A percentile compares a stretch with the other conserved stretches of the same genome.
These are phyloP conservation scores for Ceyx margarethae DNA, from an alignment of 2,113 vertebrate genomes.

Conservation along the genomic window DNA sequence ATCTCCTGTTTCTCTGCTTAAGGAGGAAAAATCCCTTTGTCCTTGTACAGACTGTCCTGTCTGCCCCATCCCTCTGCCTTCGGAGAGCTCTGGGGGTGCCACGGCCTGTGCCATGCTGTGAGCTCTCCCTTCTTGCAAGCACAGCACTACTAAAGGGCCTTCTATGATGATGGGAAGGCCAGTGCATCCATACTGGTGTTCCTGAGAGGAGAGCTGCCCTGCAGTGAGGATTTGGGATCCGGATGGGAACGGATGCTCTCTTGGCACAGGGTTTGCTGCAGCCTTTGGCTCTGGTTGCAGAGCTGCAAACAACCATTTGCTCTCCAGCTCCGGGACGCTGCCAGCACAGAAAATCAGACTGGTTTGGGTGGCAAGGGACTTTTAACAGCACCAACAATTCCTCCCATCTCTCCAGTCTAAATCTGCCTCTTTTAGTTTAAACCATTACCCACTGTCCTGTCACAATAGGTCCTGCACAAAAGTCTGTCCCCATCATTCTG, in stretches of 20 bases:
- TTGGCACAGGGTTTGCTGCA: not conserved
- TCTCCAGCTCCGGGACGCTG: not conserved
- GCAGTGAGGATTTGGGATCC: fast-evolving
- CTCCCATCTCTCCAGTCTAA: too few species aligned
- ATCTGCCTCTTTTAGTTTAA: too few species aligned
- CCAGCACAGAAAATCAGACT: not conserved
- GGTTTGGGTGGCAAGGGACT: not conserved
- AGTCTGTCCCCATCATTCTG: too few species aligned
- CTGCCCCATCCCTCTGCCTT: not conserved
- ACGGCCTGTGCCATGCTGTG: fast-evolving
- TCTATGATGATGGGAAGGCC: too few species aligned
- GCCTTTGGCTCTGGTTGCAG: not conserved
- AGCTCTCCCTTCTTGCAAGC: not conserved
- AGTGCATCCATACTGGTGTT: not conserved
- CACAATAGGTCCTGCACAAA: too few species aligned
- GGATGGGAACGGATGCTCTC: fast-evolving
- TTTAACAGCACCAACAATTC: not conserved
- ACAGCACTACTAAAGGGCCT: not conserved
- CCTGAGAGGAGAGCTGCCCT: not conserved
- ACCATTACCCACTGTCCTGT: too few species aligned
- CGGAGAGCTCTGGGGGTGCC: not conserved
- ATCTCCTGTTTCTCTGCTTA: not conserved
- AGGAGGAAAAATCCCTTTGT: not conserved
- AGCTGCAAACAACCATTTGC: fast-evolving
- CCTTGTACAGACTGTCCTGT: not conserved